These are phyloP conservation scores for Dinocampus coccinellae DNA, from an alignment of 2,888 invertebrate genomes.

Conservation along the genomic window DNA sequence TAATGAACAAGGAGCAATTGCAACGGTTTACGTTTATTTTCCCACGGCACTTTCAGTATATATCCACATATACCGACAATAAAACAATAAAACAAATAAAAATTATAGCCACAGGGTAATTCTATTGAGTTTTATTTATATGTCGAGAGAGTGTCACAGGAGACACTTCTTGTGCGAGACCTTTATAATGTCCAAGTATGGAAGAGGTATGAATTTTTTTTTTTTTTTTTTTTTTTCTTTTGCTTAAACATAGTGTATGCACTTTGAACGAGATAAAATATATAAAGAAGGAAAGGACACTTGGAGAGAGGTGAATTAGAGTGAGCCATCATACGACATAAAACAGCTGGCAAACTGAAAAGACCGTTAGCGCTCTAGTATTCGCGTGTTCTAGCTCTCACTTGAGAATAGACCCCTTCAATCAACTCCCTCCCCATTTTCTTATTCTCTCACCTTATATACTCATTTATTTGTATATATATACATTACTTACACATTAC, in stretches of 20 bases:
- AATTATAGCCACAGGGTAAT: background rate
- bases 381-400: conserved; percentile 28
- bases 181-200: conserved; percentile 36
- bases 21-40: conserved; percentile 29
- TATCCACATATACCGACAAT: background rate
- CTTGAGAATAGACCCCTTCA: conserved; percentile 41
- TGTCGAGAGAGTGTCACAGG: no score
- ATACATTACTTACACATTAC: background rate
- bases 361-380: conserved; percentile 51
- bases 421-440: conserved; percentile 33
- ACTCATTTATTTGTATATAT: background rate
- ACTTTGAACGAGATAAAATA: conserved; percentile 38
- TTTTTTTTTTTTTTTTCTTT: no score
- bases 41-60: conserved; percentile 20
- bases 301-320: conserved; percentile 2
- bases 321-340: background rate
- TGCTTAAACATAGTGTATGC: conserved; percentile 27
- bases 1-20: conserved; percentile 23
- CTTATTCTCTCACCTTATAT: conserved; percentile 25
- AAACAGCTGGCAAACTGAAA: conserved; percentile 56
- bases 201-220: no score
- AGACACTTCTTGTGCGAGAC: conserved; percentile 49
- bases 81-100: background rate
- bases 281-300: background rate
- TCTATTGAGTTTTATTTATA: background rate